These are phyloP conservation scores for Caprella mutica DNA, from an alignment of 2,888 invertebrate species.

Conservation along the genomic window DNA sequence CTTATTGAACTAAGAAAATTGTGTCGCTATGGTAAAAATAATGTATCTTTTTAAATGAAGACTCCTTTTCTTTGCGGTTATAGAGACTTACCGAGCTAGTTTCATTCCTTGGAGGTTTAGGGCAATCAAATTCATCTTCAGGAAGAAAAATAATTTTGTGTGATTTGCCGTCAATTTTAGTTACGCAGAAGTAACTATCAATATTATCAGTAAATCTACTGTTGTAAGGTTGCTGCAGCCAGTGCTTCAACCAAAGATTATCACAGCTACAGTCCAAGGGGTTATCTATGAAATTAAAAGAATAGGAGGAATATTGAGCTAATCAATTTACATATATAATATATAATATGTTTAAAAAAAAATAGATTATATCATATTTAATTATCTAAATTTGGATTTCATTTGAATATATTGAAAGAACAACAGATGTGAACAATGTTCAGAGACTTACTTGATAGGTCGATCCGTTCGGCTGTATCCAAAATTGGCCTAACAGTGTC, in stretches of 20 bases:
- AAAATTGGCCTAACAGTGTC: conserved; percentile 80
- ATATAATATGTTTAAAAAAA: too few species aligned
- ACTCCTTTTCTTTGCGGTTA: too few species aligned
- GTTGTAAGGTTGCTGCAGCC: conserved; percentile 48
- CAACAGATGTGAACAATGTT: too few species aligned
- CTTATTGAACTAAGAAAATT: too few species aligned
- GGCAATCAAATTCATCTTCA: conserved; percentile 26
- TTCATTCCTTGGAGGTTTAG: conserved; percentile 1
- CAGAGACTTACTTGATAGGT: conserved; percentile 73
- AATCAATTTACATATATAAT: too few species aligned
- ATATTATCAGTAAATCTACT: conserved; percentile 10
- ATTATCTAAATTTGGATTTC: too few species aligned
- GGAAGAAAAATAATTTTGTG: conserved; percentile 25
- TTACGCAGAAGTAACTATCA: conserved; percentile 25
- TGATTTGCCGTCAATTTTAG: conserved; percentile 19
- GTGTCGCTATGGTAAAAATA: too few species aligned
- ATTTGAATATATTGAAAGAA: too few species aligned
- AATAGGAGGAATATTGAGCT: background rate
- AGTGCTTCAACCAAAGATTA: conserved; percentile 72
- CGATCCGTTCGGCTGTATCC: conserved; percentile 72
- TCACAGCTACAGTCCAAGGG: conserved; percentile 78
- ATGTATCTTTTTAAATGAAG: too few species aligned
- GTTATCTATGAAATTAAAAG: conserved; percentile 54
- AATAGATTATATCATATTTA: too few species aligned
- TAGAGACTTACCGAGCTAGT: conserved; percentile 9